Conservation (phyloP, 2,888 invertebrate species). For the Sinopyrophorus schimmeli region DNA sequence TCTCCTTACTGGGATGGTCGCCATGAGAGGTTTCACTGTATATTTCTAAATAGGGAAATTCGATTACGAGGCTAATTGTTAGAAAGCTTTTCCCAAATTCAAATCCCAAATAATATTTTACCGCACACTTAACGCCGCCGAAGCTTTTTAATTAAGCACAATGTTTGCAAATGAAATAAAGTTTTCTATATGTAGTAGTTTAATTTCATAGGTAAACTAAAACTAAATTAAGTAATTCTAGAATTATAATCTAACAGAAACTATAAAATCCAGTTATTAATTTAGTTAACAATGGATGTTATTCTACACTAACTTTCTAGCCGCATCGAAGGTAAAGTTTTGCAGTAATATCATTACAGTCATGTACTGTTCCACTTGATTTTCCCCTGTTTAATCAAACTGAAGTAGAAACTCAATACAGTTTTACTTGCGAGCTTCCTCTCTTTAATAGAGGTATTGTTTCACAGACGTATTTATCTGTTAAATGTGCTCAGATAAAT, state of each 20-base stretch:
- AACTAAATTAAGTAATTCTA: slow-evolving; percentile 24
- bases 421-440: slow-evolving; percentile 16
- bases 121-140: no score
- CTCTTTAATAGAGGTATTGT: slow-evolving; percentile 15
- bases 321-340: slow-evolving; percentile 31
- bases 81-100: no score
- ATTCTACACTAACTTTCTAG: slow-evolving; percentile 32
- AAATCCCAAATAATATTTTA: no score
- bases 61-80: no score
- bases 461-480: slow-evolving; percentile 10
- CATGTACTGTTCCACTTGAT: slow-evolving; percentile 33
- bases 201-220: slow-evolving; percentile 17
- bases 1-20: no score
- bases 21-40: no score
- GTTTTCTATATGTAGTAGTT: no score
- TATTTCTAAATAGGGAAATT: no score
- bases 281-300: slow-evolving; percentile 29
- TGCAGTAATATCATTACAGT: slow-evolving; percentile 34
- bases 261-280: slow-evolving; percentile 31
- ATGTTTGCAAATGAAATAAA: no score
- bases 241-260: slow-evolving; percentile 16
- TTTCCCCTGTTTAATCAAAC: slow-evolving; percentile 35
- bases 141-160: no score
- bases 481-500: not conserved
- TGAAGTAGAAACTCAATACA: slow-evolving; percentile 24